Conservation (phyloP, 1,140 invertebrate species). For the Reticulitermes speratus region DNA sequence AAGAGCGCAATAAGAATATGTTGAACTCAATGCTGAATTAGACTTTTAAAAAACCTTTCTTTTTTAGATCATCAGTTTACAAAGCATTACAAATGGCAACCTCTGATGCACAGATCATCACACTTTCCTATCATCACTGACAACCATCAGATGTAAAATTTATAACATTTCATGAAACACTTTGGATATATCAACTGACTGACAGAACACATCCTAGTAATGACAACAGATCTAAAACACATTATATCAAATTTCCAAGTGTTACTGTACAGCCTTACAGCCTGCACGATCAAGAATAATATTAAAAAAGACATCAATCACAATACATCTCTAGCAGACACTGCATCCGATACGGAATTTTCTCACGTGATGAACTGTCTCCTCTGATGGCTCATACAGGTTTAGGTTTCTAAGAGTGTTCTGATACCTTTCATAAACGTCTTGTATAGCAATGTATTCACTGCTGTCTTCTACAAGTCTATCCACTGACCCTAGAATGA, state of each 20-base stretch:
- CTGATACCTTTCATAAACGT: constrained; percentile 42
- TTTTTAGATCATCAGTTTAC: background rate
- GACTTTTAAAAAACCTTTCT: background rate
- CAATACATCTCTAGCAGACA: background rate
- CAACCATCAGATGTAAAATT: too few species aligned
- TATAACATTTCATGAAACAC: background rate
- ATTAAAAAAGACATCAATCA: constrained; percentile 3
- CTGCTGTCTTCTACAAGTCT: constrained; percentile 41
- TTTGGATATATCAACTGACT: background rate
- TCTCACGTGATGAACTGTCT: background rate
- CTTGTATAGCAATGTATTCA: constrained; percentile 41
- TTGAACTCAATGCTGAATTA: too few species aligned
- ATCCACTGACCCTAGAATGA: constrained; percentile 43
- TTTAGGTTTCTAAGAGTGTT: background rate
- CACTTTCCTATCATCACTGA: background rate
- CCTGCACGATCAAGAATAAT: background rate
- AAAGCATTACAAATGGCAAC: background rate
- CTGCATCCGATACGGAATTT: background rate
- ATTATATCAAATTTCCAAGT: background rate
- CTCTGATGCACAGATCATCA: background rate
- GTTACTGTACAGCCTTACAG: background rate
- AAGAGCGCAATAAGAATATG: too few species aligned
- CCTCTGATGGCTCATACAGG: background rate
- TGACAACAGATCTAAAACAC: background rate
- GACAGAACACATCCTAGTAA: background rate